Percentiles rank a stretch among this genome's conserved stretches.
phyloP scores from a whole-genome alignment of 2,888 invertebrate genomes.

The Pollenia labialis region DNA sequence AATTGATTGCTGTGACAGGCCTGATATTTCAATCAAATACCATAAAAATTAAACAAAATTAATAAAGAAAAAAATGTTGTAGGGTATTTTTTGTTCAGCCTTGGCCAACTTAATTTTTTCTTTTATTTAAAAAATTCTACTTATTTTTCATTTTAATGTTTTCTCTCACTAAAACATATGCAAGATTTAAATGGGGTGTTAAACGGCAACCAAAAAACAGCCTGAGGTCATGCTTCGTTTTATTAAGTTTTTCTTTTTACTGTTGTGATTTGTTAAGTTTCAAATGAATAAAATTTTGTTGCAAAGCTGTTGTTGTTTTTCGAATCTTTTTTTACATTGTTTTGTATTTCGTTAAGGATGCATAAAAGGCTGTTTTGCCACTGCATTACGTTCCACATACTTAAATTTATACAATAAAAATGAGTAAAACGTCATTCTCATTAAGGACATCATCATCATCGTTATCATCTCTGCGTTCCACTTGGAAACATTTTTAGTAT shows the following conservation, averaged over 20 bases:
- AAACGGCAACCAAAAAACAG: neutral
- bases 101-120: too few relatives aligned
- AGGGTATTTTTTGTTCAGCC: too few relatives aligned
- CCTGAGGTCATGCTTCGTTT: constrained; percentile 29
- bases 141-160: too few relatives aligned
- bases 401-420: constrained; percentile 42
- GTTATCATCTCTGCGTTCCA: constrained; percentile 1
- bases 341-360: constrained; percentile 62
- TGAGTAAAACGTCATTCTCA: neutral
- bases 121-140: too few relatives aligned
- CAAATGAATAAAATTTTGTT: constrained; percentile 20
- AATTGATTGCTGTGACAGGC: too few relatives aligned
- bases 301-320: constrained; percentile 12
- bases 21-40: too few relatives aligned
- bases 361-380: constrained; percentile 50
- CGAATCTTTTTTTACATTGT: neutral
- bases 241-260: neutral
- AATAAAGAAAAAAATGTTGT: too few relatives aligned
- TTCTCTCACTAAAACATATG: too few relatives aligned
- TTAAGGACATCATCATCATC: constrained; percentile 1
- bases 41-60: too few relatives aligned
- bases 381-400: constrained; percentile 55
- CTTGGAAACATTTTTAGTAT: constrained; percentile 40
- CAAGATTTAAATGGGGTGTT: too few relatives aligned
- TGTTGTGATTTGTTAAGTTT: constrained; percentile 3